These are phyloP conservation scores for Pinna nobilis DNA, from an alignment of 1,140 invertebrate species.

Conservation along the genomic window DNA sequence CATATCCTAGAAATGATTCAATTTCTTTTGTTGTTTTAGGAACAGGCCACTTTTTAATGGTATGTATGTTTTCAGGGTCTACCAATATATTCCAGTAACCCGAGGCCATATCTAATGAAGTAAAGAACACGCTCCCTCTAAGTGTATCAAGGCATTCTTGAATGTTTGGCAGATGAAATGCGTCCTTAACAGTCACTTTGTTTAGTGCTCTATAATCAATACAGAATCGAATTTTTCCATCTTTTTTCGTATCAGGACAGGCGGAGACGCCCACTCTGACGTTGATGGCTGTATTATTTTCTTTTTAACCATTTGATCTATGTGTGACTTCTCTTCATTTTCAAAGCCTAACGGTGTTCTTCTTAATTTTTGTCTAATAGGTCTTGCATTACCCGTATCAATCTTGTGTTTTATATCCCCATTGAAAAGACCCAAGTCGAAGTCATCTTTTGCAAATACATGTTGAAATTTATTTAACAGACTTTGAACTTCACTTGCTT, in stretches of 20 bases:
- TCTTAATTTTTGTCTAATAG: constrained; percentile 12
- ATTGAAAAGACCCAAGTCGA: constrained; percentile 23
- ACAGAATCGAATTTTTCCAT: constrained; percentile 22
- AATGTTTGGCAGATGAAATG: constrained; percentile 19
- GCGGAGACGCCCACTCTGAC: constrained; percentile 32
- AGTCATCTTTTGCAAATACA: constrained; percentile 11
- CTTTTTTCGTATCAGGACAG: constrained; percentile 22
- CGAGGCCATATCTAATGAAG: constrained; percentile 3
- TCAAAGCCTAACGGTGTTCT: constrained; percentile 18
- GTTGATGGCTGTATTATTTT: constrained; percentile 13
- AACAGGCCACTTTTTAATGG: constrained; percentile 12
- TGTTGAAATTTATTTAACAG: constrained; percentile 6
- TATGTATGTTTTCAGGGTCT: constrained; percentile 28
- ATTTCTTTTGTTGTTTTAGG: constrained; percentile 16
- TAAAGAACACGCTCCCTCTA: not conserved
- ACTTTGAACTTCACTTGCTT: not conserved
- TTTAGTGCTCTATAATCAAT: constrained; percentile 12
- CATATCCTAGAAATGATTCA: constrained; percentile 15
- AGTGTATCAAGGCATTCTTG: constrained; percentile 20
- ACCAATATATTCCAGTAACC: constrained; percentile 11
- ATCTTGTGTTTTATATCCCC: constrained; percentile 13
- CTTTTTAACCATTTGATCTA: constrained; percentile 20
- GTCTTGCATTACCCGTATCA: constrained; percentile 16
- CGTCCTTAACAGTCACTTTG: constrained; percentile 15
- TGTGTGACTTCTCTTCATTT: constrained; percentile 11